phyloP scores from a whole-genome alignment of 2,113 vertebrate genomes.

The Osmerus mordax region DNA sequence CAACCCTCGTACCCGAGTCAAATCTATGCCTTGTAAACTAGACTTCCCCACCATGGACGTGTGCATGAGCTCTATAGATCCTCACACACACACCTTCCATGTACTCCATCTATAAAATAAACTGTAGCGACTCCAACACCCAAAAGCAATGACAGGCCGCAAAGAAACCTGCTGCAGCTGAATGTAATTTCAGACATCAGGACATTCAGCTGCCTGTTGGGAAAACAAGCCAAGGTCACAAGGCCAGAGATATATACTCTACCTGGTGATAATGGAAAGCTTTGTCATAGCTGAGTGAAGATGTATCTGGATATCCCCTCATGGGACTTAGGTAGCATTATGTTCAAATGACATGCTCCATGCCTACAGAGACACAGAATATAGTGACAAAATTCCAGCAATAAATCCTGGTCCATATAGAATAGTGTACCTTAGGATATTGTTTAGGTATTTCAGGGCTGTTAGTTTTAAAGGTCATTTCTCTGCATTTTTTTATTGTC shows the following conservation, averaged over 20 bases:
- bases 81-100: too few relatives aligned
- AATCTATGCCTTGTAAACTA: slow-evolving; percentile 38
- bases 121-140: slow-evolving; percentile 22
- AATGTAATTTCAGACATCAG: background rate
- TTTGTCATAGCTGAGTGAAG: slow-evolving; percentile 22
- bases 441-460: slow-evolving; percentile 1
- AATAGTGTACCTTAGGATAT: slow-evolving; percentile 14
- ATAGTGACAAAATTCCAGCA: background rate
- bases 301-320: slow-evolving; percentile 53
- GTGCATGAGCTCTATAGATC: too few relatives aligned
- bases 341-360: slow-evolving; percentile 27
- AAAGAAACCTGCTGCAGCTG: background rate
- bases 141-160: slow-evolving; percentile 17
- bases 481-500: too few relatives aligned
- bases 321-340: slow-evolving; percentile 40
- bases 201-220: slow-evolving; percentile 18
- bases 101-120: background rate
- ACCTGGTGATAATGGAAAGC: slow-evolving; percentile 19
- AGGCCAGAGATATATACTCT: slow-evolving; percentile 27
- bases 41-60: slow-evolving; percentile 14
- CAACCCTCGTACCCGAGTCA: slow-evolving; percentile 23
- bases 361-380: background rate
- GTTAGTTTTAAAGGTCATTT: too few relatives aligned
- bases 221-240: slow-evolving; percentile 50
- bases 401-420: background rate